Conservation (phyloP, 1,140 invertebrate genomes). For the Drosophila melanica region DNA sequence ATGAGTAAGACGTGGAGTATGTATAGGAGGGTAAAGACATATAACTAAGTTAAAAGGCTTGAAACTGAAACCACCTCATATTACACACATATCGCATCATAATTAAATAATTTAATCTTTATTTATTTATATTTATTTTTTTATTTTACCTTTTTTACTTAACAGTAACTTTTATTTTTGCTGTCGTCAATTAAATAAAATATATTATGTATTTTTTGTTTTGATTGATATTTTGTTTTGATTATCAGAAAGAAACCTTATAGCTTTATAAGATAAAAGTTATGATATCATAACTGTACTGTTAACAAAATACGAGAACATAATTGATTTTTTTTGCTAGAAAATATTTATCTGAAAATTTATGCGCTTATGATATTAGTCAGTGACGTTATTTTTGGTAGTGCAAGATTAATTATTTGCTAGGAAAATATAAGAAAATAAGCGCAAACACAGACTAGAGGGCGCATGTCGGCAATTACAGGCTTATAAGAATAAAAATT, state of each 20-base stretch:
- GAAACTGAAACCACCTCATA: no score
- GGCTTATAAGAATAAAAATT: constrained; percentile 1
- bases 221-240: background rate
- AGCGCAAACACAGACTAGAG: no score
- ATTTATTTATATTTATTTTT: no score
- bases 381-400: constrained; percentile 8
- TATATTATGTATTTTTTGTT: background rate
- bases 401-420: background rate
- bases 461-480: constrained; percentile 19
- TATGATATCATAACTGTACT: background rate
- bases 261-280: background rate
- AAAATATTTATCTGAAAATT: background rate
- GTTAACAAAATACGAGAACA: background rate
- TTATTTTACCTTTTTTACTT: no score
- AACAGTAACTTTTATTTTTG: no score
- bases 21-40: no score
- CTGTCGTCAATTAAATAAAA: no score
- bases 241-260: background rate
- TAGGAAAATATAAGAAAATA: no score
- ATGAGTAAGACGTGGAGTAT: background rate
- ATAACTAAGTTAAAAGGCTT: no score
- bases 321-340: background rate
- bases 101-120: no score
- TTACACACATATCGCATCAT: no score
- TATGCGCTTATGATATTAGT: background rate